Base-by-base conservation (phyloP, 2,888 invertebrate species). In the Nasonia oneida region DNA sequence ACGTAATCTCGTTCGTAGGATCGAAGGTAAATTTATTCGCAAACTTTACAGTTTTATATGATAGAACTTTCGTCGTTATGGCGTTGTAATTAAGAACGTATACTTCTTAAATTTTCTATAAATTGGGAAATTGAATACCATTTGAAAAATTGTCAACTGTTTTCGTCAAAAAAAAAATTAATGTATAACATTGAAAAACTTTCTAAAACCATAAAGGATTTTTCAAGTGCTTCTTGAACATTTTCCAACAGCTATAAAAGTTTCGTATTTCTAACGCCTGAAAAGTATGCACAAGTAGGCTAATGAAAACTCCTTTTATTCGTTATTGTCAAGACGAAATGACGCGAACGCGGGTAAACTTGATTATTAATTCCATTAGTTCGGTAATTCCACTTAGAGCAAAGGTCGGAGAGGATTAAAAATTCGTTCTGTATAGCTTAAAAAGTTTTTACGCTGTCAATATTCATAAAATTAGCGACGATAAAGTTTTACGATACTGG, bases 391-490 rank as follows among this genome's bases (percentile, higher is more conserved):
- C n/a, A 29, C 33, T 53, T 50, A 83, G 42, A 77, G 70, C 29
- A n/a, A 71, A 39, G 53, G 73, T 33, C 73, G 73, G 57, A 0
- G n/a, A n/a, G 71, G 78, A 78, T 83, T 70, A 73, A 83, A 83
- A 83, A 78, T 83, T 57, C 77, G 83, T 61, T 83, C 33, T 29
- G 29, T 71, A 71, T 61, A 83, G 78, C 42, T 78, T 29, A 33
- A 76, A 76, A 77, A 77, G 61, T 78, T 75, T 76, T 71, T 73
- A 83, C 71, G 71, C 78, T 71, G 77, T 71, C 77, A 78, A 83
- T 83, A 83, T 78, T 78, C 77, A 83, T 83, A 83, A 83, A 83
- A 77, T 83, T 77, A 83, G 78, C 71, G 33, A 37, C 37, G 78
- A 83, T 78, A 78, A 78, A 83, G 78, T 83, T 83, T 83, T 83